Evolutionary conservation across 2,113 vertebrate species (phyloP).

Genomic region (Cettia cetti): DNA sequence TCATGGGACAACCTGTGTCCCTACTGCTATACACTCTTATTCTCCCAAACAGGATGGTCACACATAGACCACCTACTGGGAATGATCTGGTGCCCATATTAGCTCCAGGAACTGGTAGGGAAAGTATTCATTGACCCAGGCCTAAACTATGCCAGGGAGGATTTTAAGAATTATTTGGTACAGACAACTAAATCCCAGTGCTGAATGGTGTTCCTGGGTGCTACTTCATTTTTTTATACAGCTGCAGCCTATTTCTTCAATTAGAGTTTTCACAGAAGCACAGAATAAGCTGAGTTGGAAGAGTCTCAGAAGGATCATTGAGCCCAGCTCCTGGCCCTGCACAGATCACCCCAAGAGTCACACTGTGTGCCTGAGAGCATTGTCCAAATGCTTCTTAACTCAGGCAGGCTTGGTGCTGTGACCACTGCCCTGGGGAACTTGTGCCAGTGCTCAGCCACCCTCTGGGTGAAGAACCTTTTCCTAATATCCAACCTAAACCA

Average conservation of each 20-base stretch:
- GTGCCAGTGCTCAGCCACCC: accelerated
- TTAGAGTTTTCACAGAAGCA: background rate
- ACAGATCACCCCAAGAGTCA: background rate
- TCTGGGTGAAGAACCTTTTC: background rate
- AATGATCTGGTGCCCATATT: background rate
- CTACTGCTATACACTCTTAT: background rate
- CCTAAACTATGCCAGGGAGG: background rate
- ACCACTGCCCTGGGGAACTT: background rate
- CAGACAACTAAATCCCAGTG: background rate
- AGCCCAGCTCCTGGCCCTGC: background rate
- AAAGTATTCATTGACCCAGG: background rate
- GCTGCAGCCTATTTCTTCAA: background rate
- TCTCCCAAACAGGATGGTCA: background rate
- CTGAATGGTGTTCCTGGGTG: background rate
- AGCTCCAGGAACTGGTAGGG: background rate
- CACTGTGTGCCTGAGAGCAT: background rate
- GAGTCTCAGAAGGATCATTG: no score
- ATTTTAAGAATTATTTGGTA: background rate
- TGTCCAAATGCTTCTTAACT: background rate
- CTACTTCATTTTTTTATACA: background rate
- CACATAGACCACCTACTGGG: background rate
- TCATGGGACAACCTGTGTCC: background rate
- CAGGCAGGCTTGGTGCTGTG: background rate
- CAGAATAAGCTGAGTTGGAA: background rate
- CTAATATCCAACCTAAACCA: background rate